Conservation (phyloP, 2,113 vertebrate genomes). For the Ahaetulla prasina region DNA sequence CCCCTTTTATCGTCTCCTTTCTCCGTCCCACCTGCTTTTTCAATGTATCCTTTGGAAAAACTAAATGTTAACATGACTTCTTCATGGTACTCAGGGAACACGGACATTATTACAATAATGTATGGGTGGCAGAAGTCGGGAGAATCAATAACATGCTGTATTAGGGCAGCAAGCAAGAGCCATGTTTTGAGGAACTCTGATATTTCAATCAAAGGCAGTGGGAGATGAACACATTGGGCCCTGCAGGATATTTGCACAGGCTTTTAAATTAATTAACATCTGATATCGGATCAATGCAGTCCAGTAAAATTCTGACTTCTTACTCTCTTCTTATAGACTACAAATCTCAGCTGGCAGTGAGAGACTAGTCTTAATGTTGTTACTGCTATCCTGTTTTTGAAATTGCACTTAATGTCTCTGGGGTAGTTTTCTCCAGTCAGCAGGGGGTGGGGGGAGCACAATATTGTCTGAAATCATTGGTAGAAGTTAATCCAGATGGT, state of each 20-base stretch:
- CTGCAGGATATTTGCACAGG: slow-evolving; percentile 28
- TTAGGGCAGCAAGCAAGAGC: slow-evolving; percentile 7
- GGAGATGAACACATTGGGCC: neutral
- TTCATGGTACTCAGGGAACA: neutral
- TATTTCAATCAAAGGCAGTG: slow-evolving; percentile 24
- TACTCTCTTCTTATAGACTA: neutral
- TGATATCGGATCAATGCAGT: slow-evolving; percentile 10
- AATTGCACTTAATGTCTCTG: slow-evolving; percentile 49
- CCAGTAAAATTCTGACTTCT: neutral
- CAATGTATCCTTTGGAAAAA: neutral
- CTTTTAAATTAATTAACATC: neutral
- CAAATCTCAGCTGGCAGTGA: slow-evolving; percentile 16
- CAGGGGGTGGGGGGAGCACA: slow-evolving; percentile 51
- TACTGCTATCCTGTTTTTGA: slow-evolving; percentile 38
- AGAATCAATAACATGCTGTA: slow-evolving; percentile 31
- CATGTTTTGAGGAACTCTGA: slow-evolving; percentile 44
- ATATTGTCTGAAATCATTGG: slow-evolving; percentile 74
- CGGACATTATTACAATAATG: slow-evolving; percentile 11
- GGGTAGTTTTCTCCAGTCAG: slow-evolving; percentile 30
- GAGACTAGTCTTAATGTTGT: slow-evolving; percentile 23
- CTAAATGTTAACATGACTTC: slow-evolving; percentile 40
- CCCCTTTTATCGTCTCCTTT: neutral
- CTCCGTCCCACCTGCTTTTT: neutral
- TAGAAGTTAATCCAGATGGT: slow-evolving; percentile 79
- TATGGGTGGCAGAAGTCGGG: neutral